These are phyloP conservation scores for Neodiprion pinetum DNA, from an alignment of 1,140 invertebrate genomes.

Conservation along the genomic window DNA sequence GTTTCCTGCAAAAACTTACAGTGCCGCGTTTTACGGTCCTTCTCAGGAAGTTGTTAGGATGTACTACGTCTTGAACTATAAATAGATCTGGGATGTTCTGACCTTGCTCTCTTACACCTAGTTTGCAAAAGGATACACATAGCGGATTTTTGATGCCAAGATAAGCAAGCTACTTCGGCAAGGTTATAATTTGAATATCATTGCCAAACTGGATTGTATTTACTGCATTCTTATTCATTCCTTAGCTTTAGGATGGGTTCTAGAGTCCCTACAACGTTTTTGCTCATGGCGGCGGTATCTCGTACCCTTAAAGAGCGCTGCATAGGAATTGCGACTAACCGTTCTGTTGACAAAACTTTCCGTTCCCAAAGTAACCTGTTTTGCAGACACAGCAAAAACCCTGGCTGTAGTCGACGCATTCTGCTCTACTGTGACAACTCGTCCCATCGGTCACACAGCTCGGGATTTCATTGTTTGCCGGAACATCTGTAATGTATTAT, in stretches of 20 bases:
- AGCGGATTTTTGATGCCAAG: too few species aligned
- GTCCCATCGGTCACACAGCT: constrained; percentile 67
- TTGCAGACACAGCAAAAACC: constrained; percentile 92
- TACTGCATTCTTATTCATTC: too few species aligned
- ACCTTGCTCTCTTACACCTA: constrained; percentile 5
- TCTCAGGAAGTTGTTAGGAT: constrained; percentile 32
- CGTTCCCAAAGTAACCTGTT: constrained; percentile 87
- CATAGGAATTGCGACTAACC: constrained; percentile 59
- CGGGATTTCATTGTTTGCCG: constrained; percentile 41
- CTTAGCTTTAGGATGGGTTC: too few species aligned
- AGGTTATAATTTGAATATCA: too few species aligned
- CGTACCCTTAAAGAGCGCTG: background rate
- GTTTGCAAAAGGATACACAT: constrained; percentile 14
- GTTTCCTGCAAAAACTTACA: constrained; percentile 14
- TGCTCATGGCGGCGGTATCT: background rate
- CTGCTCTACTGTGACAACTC: constrained; percentile 81
- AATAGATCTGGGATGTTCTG: constrained; percentile 45
- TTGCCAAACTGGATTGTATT: too few species aligned
- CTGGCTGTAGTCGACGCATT: constrained; percentile 79
- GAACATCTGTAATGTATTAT: constrained; percentile 30
- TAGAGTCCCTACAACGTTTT: background rate
- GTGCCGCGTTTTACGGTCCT: constrained; percentile 19
- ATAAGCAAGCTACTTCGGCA: too few species aligned
- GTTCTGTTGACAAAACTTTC: constrained; percentile 83
- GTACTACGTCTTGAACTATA: constrained; percentile 45